Percentiles rank a stretch among this genome's conserved stretches.
Conservation (phyloP, 2,797 vertebrate species). For the Aphelocoma californica region DNA sequence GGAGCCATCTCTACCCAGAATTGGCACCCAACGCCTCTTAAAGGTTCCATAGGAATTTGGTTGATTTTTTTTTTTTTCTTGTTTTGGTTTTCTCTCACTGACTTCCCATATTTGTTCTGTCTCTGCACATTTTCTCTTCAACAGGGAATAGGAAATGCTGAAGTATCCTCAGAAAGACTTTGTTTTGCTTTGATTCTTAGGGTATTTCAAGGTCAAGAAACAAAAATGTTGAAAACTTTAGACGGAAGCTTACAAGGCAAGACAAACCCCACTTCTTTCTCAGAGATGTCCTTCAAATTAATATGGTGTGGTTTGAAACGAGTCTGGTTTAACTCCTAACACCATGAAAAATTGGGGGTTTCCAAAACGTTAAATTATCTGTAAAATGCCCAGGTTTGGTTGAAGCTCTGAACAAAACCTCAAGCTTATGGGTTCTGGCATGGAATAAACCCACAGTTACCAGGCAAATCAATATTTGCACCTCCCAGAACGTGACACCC, state of each 20-base stretch:
- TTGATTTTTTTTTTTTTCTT: background rate
- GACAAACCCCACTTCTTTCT: background rate
- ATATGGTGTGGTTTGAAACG: background rate
- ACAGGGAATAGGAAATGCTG: background rate
- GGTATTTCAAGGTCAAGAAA: background rate
- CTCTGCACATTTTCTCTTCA: background rate
- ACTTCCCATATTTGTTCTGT: background rate
- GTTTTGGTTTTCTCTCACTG: background rate
- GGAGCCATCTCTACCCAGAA: conserved; percentile 34
- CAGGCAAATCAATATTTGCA: background rate
- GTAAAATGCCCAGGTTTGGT: background rate
- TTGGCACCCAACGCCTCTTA: background rate
- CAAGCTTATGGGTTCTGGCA: background rate
- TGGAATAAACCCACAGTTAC: background rate
- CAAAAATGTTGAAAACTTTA: background rate
- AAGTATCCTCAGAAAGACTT: background rate
- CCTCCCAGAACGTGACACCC: background rate
- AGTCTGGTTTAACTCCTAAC: background rate
- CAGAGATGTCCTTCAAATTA: background rate
- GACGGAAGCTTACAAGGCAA: background rate
- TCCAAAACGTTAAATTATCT: background rate
- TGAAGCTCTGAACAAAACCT: background rate
- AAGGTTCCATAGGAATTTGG: background rate
- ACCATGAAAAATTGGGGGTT: background rate
- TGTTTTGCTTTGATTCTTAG: background rate